Percentiles rank a stretch among this genome's conserved stretches.
phyloP scores from a whole-genome alignment of 1,140 invertebrate species.

The Lysiphlebus fabarum region DNA sequence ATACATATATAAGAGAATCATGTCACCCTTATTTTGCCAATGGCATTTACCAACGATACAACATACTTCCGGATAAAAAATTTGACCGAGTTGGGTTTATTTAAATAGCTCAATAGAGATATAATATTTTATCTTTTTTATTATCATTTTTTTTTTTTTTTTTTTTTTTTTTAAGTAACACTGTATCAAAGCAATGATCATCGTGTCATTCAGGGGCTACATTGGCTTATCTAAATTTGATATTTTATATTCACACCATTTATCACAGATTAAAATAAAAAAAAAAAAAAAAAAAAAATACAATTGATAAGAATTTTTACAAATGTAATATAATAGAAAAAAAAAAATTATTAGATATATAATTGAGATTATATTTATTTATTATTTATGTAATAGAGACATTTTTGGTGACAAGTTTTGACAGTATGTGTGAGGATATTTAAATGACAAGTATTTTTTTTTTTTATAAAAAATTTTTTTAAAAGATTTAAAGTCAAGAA shows the following conservation, averaged over 20 bases:
- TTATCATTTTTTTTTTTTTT: no score
- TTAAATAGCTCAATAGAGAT: conserved; percentile 7
- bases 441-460: conserved; percentile 20
- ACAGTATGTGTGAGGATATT: conserved; percentile 35
- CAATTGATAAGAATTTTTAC: no score
- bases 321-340: no score
- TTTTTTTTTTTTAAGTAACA: no score
- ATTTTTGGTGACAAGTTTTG: conserved; percentile 44
- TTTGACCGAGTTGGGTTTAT: conserved; percentile 14
- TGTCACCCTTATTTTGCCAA: no score
- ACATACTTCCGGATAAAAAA: conserved; percentile 14
- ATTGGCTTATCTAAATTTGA: no score
- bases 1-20: no score
- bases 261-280: background rate
- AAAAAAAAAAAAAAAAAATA: no score
- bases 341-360: no score
- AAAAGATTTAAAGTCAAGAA: conserved; percentile 33
- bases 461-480: background rate
- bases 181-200: no score
- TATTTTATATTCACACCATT: background rate
- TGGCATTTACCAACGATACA: conserved; percentile 4
- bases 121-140: background rate
- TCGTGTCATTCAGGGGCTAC: no score
- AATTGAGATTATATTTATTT: no score
- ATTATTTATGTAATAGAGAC: background rate